Percentiles rank a stretch among this genome's conserved stretches.
Conservation (phyloP, 2,113 vertebrate genomes). For the Pycnonotus jocosus region DNA sequence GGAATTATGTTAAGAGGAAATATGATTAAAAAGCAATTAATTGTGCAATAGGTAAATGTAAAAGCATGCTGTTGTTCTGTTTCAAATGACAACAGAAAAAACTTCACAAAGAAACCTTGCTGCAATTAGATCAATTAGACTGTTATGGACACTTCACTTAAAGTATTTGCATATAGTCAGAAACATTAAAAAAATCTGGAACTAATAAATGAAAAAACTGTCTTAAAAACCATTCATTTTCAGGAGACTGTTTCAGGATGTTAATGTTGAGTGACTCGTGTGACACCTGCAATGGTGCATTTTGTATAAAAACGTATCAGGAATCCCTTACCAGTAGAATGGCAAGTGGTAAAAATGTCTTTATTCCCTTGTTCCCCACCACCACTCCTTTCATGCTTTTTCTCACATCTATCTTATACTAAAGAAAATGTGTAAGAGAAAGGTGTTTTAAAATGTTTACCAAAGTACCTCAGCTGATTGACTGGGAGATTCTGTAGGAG, state of each 20-base stretch:
- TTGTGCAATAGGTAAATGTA: conserved; percentile 23
- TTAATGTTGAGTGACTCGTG: not conserved
- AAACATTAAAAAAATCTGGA: not conserved
- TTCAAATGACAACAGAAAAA: not conserved
- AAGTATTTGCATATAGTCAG: not conserved
- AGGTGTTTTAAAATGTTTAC: not conserved
- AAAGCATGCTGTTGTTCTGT: not conserved
- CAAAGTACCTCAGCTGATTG: not conserved
- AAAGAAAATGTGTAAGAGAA: not conserved
- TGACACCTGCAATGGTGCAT: not conserved
- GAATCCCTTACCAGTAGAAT: not conserved
- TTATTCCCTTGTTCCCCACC: not conserved
- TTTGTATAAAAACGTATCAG: not conserved
- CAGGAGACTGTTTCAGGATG: not conserved
- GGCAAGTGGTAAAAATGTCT: not conserved
- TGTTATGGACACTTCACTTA: not conserved
- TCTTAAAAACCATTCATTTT: not conserved
- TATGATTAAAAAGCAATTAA: not conserved
- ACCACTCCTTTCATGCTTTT: not conserved
- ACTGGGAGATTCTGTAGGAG: not conserved
- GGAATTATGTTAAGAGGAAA: conserved; percentile 9
- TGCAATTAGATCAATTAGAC: not conserved
- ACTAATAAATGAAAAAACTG: not conserved
- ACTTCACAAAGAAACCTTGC: not conserved
- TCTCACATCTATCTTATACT: not conserved